Base-by-base conservation (phyloP, 2,888 invertebrate species). In the Caenorhabditis sp. region DNA sequence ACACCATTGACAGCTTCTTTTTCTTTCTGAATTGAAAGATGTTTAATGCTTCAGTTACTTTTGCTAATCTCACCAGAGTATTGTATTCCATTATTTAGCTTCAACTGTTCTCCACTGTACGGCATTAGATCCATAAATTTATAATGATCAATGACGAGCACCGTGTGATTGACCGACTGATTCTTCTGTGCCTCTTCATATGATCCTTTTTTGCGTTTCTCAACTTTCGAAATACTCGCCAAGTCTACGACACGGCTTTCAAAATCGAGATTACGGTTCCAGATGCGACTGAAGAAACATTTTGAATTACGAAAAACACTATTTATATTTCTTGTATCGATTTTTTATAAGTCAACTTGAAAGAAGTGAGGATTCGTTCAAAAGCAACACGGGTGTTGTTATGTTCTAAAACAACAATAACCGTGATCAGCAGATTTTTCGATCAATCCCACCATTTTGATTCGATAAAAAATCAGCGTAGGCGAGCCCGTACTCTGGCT, bases 391-490 rank as follows among this genome's bases (percentile, higher is more conserved):
- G n/a, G n/a, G n/a, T n/a, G n/a, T n/a, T n/a, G n/a, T n/a, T n/a
- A n/a, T n/a, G n/a, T n/a, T n/a, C n/a, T n/a, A n/a, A n/a, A n/a
- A n/a, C n/a, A n/a, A n/a, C n/a, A n/a, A n/a, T n/a, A n/a, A n/a
- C n/a, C n/a, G n/a, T n/a, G n/a, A n/a, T n/a, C n/a, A n/a, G n/a
- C n/a, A n/a, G n/a, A n/a, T n/a, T n/a, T n/a, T n/a, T n/a, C n/a
- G n/a, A n/a, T n/a, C n/a, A n/a, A n/a, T n/a, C n/a, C n/a, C n/a
- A n/a, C n/a, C n/a, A n/a, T n/a, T n/a, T n/a, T n/a, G n/a, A n/a
- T n/a, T n/a, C n/a, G n/a, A n/a, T n/a, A n/a, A n/a, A n/a, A 98
- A 99, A 92, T 99, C 98, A 80, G 99, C 96, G 91, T 98, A 99
- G 89, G 96, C 96, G 85, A 96, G 94, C 74, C 98, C 95, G 90